These are phyloP conservation scores for Porites rus DNA, from an alignment of 92 coral and sea anemone genomes.

Conservation along the genomic window DNA sequence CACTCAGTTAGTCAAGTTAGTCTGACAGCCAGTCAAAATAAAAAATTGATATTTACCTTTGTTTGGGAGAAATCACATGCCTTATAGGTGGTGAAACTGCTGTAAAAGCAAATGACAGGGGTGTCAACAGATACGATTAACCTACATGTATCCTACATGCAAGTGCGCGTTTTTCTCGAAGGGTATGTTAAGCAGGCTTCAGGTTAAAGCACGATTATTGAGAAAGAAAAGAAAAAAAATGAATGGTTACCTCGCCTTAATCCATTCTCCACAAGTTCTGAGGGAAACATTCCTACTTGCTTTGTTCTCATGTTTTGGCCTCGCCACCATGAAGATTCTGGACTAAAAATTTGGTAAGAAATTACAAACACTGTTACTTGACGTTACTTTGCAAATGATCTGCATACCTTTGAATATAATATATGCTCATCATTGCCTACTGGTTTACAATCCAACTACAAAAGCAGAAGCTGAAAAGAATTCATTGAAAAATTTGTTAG, in stretches of 20 bases:
- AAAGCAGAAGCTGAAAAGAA: too few species aligned
- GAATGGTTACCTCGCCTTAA: constrained; percentile 59
- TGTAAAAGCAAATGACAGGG: background rate
- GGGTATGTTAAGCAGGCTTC: too few species aligned
- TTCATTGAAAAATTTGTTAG: too few species aligned
- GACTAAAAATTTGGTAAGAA: constrained; percentile 46
- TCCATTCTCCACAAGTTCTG: constrained; percentile 85
- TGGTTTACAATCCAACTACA: too few species aligned
- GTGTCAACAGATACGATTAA: too few species aligned
- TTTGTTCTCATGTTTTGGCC: constrained; percentile 94
- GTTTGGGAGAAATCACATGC: constrained; percentile 14
- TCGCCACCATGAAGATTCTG: constrained; percentile 84
- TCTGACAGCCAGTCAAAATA: background rate
- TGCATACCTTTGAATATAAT: background rate
- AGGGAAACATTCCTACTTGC: constrained; percentile 92
- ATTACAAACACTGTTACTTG: background rate
- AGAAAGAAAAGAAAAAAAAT: background rate
- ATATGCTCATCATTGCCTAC: too few species aligned
- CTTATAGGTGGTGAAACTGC: constrained; percentile 31
- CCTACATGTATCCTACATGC: background rate
- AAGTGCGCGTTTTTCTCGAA: too few species aligned
- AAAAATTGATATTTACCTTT: background rate
- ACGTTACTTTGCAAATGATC: background rate
- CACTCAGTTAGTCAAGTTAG: background rate
- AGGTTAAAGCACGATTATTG: too few species aligned